Evolutionary conservation across 2,113 vertebrate species (phyloP).

Genomic region (Himantopus leucocephalus): DNA sequence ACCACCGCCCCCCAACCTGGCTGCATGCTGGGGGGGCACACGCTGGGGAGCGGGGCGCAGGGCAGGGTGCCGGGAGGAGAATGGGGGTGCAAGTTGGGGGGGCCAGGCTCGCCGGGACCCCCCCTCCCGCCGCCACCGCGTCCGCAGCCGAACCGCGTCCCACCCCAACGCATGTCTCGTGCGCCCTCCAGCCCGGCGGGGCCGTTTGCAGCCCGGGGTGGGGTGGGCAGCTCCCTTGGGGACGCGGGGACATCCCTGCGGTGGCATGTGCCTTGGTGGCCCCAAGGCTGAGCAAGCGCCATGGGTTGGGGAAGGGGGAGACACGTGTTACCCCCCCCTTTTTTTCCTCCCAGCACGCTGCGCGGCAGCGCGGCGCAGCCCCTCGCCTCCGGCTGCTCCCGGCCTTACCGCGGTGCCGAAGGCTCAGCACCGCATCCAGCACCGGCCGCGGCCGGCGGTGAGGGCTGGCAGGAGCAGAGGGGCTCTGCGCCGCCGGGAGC

Average conservation of each 20-base stretch:
- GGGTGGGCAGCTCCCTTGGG: background rate
- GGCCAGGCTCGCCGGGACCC: too few relatives aligned
- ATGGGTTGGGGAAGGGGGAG: too few relatives aligned
- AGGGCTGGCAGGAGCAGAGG: background rate
- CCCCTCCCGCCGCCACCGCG: background rate
- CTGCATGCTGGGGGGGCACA: background rate
- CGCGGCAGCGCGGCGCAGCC: background rate
- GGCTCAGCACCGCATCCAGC: background rate
- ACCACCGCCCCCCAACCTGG: too few relatives aligned
- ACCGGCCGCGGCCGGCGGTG: accelerated
- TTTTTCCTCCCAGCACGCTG: background rate
- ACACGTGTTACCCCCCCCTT: accelerated
- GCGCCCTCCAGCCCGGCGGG: background rate
- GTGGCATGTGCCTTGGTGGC: background rate
- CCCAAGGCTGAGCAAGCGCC: background rate
- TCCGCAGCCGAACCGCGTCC: background rate
- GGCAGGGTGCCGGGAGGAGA: background rate
- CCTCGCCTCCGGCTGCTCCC: background rate
- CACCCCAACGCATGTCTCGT: background rate
- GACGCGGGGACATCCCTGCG: background rate
- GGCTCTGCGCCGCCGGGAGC: background rate
- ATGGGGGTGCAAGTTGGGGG: too few relatives aligned
- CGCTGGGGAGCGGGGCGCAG: background rate
- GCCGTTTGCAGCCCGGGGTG: background rate
- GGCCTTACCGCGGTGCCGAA: background rate